Evolutionary conservation across 2,113 vertebrate species (phyloP), one percentile per base, ranked within the genome.

Genomic region (Noturus placidus): DNA sequence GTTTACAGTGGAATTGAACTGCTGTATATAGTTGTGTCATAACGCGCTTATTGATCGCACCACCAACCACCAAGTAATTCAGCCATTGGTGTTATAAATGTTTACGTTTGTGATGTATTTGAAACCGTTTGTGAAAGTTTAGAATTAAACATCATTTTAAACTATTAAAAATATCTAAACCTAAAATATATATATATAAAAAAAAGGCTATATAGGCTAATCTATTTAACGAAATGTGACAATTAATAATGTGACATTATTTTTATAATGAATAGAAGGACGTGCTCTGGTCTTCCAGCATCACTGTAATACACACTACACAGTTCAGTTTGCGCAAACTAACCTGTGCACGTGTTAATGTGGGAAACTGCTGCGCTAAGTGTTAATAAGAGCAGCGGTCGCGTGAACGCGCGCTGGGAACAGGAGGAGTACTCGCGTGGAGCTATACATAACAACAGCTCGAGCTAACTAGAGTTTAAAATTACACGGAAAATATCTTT

Each of bases 321-420:
- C 9, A 5, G 0, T 4, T 1, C 7, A 54, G 15, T 56, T 56
- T 20, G 13, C 3, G 52, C 20, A 22, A 33, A 33, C n/a, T 80
- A 80, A 56, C 56, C 76, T 78, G 76, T 52, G 46, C 52, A 57
- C 50, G 77, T 80, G 77, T 33, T 56, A 25, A 50, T 27, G 74
- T 77, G 22, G 42, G 74, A 14, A 46, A 46, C 4, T n/a, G 42
- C 42, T 50, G 74, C 15, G 25, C 25, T 77, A 15, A 77, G 22
- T 50, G 74, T 30, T 79, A 30, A 79, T 79, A 54, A 79, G 50
- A 54, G 42, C 46, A n/a, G 22, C 42, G 22, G 42, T n/a, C 74
- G 25, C 74, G 74, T 50, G 74, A 50, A 15, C 74, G 74, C 13
- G 35, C 70, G 19, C 38, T n/a, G 74, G 25, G 13, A n/a, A 77